Evolutionary conservation across 2,888 invertebrate species (phyloP), one percentile per base, ranked within the genome.

Genomic region (Pyralis farinalis): DNA sequence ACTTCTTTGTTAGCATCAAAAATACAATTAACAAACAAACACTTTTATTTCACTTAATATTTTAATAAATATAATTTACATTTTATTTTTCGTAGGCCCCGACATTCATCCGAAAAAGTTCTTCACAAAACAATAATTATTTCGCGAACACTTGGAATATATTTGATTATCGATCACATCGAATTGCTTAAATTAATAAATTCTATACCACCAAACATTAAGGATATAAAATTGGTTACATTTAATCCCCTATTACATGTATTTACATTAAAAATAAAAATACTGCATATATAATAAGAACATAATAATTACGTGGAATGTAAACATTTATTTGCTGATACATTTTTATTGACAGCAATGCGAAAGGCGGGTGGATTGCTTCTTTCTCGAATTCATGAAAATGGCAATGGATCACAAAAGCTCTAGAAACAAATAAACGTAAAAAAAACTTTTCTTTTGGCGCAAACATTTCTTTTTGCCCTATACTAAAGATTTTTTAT

Each of bases 31-130:
- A 30, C 10, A 12, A 30, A 30, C 1, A 12, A 31, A 31, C 31
- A 11, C 31, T 12, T 12, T 16, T 8, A 20, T 32, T 16, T 5
- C n/a, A 1, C 16, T 20, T 16, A 32, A 12, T 12, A 12, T 28
- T 35, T 35, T 28, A 37, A 3, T 21, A 34, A 34, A 8, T 35
- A 30, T 34, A 29, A 35, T 25, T 40, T 40, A 32, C 7, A 27
- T 9, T 28, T 28, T 31, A 37, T 12, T 12, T 12, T 37, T 5
- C 20, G 36, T 36, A 37, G 36, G 36, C 36, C 29, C 21, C 28
- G 29, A 7, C 27, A 20, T 20, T 20, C 9, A n/a, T 12, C 12
- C 16, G 7, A 12, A 4, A 3, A 29, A 35, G 25, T 8, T 37
- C 8, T 29, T 10, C n/a, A 36, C 28, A 37, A 29, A 29, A 10